Conservation (phyloP, 2,797 vertebrate species). For the Nannoperca australis region DNA sequence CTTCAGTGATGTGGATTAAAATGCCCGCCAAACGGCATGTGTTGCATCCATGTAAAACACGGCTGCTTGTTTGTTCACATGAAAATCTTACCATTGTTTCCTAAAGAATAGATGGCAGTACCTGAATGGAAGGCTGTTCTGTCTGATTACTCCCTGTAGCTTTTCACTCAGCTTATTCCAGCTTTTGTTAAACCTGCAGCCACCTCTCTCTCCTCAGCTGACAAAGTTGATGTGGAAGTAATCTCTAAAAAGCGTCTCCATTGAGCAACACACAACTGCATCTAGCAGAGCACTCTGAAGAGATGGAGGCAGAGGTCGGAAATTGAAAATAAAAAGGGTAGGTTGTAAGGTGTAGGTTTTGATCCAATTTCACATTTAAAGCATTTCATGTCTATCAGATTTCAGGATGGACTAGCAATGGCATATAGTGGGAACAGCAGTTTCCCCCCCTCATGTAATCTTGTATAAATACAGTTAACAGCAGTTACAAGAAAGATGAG, state of each 20-base stretch:
- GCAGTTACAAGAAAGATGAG: background rate
- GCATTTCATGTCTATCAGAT: background rate
- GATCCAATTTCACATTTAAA: constrained; percentile 4
- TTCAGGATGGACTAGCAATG: background rate
- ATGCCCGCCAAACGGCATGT: background rate
- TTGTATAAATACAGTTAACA: background rate
- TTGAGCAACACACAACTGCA: constrained; percentile 1
- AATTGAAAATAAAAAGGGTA: background rate
- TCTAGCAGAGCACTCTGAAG: background rate
- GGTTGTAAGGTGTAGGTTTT: background rate
- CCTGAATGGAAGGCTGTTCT: constrained; percentile 26
- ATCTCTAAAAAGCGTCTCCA: constrained; percentile 45
- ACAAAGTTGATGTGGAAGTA: constrained; percentile 43
- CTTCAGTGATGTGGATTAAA: constrained; percentile 14
- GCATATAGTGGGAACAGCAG: background rate
- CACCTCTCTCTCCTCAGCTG: constrained; percentile 39
- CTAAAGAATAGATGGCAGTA: constrained; percentile 10
- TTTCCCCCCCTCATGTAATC: background rate
- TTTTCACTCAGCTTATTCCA: constrained; percentile 29
- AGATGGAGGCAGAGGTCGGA: background rate
- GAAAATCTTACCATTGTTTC: constrained; percentile 4
- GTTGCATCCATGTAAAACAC: background rate
- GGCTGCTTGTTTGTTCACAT: constrained; percentile 9
- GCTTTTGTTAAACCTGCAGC: constrained; percentile 43
- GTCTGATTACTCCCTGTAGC: constrained; percentile 29